A percentile compares a stretch with the other conserved stretches of the same genome.
phyloP scores from a whole-genome alignment of 2,113 vertebrate species.

The Cettia cetti region DNA sequence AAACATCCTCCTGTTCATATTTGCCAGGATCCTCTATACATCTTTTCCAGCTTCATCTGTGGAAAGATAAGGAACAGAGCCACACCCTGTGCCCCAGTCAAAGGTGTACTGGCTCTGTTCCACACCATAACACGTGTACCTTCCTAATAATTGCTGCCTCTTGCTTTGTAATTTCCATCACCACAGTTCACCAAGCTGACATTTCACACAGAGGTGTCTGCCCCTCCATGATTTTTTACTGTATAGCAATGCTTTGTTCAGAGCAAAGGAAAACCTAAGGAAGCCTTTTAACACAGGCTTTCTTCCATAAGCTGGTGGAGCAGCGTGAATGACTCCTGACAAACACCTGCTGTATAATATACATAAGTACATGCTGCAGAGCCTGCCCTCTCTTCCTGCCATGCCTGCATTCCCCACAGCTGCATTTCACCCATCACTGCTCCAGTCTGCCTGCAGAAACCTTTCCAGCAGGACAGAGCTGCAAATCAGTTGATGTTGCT shows the following conservation, averaged over 20 bases:
- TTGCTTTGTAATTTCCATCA: neutral
- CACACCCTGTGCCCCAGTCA: fast-evolving
- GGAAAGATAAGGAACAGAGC: neutral
- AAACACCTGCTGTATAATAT: neutral
- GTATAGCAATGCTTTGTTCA: neutral
- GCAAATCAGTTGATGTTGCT: neutral
- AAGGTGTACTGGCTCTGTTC: neutral
- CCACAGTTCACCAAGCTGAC: neutral
- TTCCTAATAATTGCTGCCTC: neutral
- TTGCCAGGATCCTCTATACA: neutral
- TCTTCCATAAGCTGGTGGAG: neutral
- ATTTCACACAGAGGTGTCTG: neutral
- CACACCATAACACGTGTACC: neutral
- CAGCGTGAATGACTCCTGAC: neutral
- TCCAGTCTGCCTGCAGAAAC: neutral
- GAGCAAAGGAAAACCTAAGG: neutral
- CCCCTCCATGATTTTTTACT: neutral
- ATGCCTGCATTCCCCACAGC: neutral
- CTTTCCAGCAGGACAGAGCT: neutral
- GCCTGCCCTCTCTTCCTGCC: neutral
- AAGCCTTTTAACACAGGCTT: neutral
- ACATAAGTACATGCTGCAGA: neutral
- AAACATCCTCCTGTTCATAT: neutral
- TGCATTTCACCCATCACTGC: neutral
- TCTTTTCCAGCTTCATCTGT: neutral